These are phyloP conservation scores for Bedellia somnulentella DNA, from an alignment of 2,888 invertebrate species.

Conservation along the genomic window DNA sequence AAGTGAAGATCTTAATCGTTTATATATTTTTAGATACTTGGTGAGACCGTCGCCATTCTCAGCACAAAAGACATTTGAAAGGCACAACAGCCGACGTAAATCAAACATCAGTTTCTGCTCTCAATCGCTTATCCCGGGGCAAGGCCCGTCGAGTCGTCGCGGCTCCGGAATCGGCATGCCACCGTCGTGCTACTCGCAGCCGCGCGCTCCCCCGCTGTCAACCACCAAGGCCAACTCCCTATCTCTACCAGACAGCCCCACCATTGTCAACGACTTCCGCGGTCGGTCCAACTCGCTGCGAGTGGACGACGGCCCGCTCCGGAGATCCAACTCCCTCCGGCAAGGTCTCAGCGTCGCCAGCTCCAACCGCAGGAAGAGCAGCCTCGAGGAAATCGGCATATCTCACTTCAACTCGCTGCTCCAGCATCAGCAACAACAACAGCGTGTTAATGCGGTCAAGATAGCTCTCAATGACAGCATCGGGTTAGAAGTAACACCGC, in stretches of 20 bases:
- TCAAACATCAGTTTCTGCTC: slow-evolving; percentile 91
- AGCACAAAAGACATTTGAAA: slow-evolving; percentile 91
- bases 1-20: too few species aligned
- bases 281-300: slow-evolving; percentile 85
- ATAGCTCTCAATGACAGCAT: slow-evolving; percentile 85
- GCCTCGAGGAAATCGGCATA: slow-evolving; percentile 83
- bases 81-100: slow-evolving; percentile 87
- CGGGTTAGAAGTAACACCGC: slow-evolving; percentile 77
- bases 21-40: slow-evolving; percentile 83
- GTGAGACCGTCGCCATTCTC: slow-evolving; percentile 94
- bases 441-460: slow-evolving; percentile 74
- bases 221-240: slow-evolving; percentile 87
- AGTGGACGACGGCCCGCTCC: slow-evolving; percentile 81
- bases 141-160: slow-evolving; percentile 62
- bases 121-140: slow-evolving; percentile 68
- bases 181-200: slow-evolving; percentile 63
- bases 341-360: slow-evolving; percentile 75
- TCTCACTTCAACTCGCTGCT: slow-evolving; percentile 74
- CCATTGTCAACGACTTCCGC: slow-evolving; percentile 76
- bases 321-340: slow-evolving; percentile 81
- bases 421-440: slow-evolving; percentile 55
- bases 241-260: slow-evolving; percentile 86
- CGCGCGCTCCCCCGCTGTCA: slow-evolving; percentile 76
- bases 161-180: slow-evolving; percentile 70
- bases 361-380: slow-evolving; percentile 75